These are phyloP conservation scores for Proctacanthus coquilletti DNA, from an alignment of 1,140 invertebrate genomes.

Conservation along the genomic window DNA sequence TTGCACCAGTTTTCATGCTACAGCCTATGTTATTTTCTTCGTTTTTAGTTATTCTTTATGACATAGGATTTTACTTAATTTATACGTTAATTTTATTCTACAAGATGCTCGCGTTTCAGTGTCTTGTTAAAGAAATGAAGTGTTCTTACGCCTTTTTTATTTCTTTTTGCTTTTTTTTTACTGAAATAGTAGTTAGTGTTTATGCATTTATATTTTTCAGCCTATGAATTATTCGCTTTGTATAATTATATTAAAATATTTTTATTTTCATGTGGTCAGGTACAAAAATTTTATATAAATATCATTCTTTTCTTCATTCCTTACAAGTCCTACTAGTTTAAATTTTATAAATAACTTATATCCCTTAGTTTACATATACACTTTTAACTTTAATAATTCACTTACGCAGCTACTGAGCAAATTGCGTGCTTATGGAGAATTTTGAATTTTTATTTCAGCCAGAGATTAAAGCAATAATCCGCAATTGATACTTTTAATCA, in stretches of 20 bases:
- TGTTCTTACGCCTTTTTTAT: no score
- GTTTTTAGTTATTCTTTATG: no score
- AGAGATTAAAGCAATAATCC: not conserved
- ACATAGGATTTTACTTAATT: no score
- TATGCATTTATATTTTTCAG: not conserved
- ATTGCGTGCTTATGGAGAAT: not conserved
- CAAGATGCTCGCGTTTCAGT: no score
- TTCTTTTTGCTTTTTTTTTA: not conserved
- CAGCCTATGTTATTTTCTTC: no score
- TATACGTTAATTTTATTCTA: no score
- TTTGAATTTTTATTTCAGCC: not conserved
- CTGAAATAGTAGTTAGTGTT: not conserved
- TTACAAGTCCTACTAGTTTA: not conserved
- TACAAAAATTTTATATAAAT: constrained; percentile 1
- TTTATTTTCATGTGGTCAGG: not conserved
- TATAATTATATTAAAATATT: constrained; percentile 1
- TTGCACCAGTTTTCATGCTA: no score
- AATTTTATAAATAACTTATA: not conserved
- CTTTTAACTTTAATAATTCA: no score
- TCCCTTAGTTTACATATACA: no score
- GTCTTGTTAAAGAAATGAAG: no score
- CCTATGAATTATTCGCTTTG: not conserved
- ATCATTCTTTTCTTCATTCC: not conserved
- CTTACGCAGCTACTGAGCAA: not conserved
- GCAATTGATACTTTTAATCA: not conserved